These are phyloP conservation scores for Spheniscus humboldti DNA, from an alignment of 2,797 vertebrate species.

Conservation along the genomic window DNA sequence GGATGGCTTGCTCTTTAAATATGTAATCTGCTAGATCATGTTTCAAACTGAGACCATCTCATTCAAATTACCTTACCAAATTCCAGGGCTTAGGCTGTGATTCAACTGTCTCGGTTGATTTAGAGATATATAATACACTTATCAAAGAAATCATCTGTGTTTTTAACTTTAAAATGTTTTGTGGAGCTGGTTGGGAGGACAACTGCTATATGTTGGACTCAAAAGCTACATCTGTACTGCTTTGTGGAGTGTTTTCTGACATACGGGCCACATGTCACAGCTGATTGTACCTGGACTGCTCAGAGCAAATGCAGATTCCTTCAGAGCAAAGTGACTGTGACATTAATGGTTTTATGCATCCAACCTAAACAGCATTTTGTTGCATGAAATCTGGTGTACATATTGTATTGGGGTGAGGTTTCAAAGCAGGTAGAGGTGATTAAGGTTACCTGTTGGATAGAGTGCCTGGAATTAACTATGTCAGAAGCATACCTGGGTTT, in stretches of 20 bases:
- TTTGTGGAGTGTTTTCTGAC: not conserved
- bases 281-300: not conserved
- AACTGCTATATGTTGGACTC: not conserved
- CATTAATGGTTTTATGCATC: not conserved
- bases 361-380: not conserved
- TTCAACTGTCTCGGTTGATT: not conserved
- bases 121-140: not conserved
- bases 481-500: not conserved
- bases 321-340: not conserved
- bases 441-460: not conserved
- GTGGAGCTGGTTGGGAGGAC: not conserved
- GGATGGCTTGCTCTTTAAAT: not conserved
- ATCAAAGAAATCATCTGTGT: not conserved
- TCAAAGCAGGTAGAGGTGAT: not conserved
- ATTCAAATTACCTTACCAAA: not conserved
- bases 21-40: not conserved
- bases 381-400: not conserved
- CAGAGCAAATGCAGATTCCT: not conserved
- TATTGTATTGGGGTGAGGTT: not conserved
- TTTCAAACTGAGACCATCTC: not conserved
- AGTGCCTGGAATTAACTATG: not conserved
- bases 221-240: not conserved
- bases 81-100: not conserved
- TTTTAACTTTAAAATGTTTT: not conserved
- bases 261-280: not conserved